Base-by-base conservation (phyloP, 2,888 invertebrate genomes). In the Philereme vetulata region DNA sequence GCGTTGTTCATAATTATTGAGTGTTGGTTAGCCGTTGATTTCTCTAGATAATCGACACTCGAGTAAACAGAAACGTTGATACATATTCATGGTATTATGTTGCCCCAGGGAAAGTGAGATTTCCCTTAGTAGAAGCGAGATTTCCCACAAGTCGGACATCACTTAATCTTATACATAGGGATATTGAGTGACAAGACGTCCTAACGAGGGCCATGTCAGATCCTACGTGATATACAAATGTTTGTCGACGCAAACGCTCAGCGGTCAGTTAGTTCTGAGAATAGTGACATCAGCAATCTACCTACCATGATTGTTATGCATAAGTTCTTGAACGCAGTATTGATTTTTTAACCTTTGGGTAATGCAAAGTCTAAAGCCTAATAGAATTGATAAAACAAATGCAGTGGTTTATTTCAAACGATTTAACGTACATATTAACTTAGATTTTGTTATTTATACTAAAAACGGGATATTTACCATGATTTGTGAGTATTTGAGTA, bases 51-150 rank as follows among this genome's bases (percentile, higher is more conserved):
- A 61, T 49, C 32, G 51, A 67, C 48, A 59, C 68, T 64, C 65
- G 56, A 66, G 57, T 71, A 66, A 67, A 67, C 54, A 62, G 60
- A 68, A 48, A 64, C 50, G 49, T 62, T 60, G 65, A 72, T 69
- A 68, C 62, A 71, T 72, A 72, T 71, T 67, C 65, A 72, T 69
- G 62, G 56, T 64, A 68, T 61, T 60, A 55, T 65, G 65, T 53
- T 66, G 40, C 65, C 68, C 54, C 54, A 62, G 70, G 67, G 75
- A 77, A 76, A 77, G 72, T 72, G 60, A 66, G 48, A 61, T 74
- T 75, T 72, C 66, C 68, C 65, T 71, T 52, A 61, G 45, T 48
- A 64, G 52, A 52, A 6, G 50, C 51, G 55, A 49, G 57, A 50
- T 67, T 69, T 71, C 66, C 64, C 58, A 62, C 48, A 61, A 54